Percentiles rank a stretch among this genome's conserved stretches.
phyloP scores from a whole-genome alignment of 2,888 invertebrate species.

The Asteroscopus sphinx region DNA sequence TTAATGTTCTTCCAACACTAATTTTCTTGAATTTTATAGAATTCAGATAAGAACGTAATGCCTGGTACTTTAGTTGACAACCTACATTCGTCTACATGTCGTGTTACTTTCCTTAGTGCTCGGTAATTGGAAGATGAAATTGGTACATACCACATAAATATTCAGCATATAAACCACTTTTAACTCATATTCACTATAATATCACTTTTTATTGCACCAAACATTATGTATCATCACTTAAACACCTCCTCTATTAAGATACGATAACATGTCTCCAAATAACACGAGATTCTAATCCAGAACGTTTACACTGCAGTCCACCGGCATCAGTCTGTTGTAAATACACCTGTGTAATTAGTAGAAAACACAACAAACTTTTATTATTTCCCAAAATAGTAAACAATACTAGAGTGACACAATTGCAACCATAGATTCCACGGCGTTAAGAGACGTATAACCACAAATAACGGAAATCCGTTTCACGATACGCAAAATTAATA shows the following conservation, averaged over 20 bases:
- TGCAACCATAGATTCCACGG: slow-evolving; percentile 86
- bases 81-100: slow-evolving; percentile 74
- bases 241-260: slow-evolving; percentile 77
- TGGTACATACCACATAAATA: slow-evolving; percentile 67
- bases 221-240: slow-evolving; percentile 80
- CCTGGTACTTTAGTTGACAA: slow-evolving; percentile 73
- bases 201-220: slow-evolving; percentile 68
- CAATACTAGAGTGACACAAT: slow-evolving; percentile 86
- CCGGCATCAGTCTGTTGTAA: slow-evolving; percentile 42
- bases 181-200: slow-evolving; percentile 64
- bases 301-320: slow-evolving; percentile 55
- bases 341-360: slow-evolving; percentile 47
- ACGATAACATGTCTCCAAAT: slow-evolving; percentile 52
- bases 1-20: slow-evolving; percentile 5
- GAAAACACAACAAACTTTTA: slow-evolving; percentile 62
- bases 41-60: slow-evolving; percentile 56
- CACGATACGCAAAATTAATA: slow-evolving; percentile 62
- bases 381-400: slow-evolving; percentile 85
- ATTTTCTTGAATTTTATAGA: slow-evolving; percentile 15
- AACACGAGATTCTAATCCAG: slow-evolving; percentile 39
- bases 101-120: slow-evolving; percentile 71
- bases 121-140: slow-evolving; percentile 54
- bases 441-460: slow-evolving; percentile 83
- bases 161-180: slow-evolving; percentile 62
- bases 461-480: slow-evolving; percentile 79